Evolutionary conservation across 2,113 vertebrate species (phyloP).

Genomic region (Hemichromis elongatus): DNA sequence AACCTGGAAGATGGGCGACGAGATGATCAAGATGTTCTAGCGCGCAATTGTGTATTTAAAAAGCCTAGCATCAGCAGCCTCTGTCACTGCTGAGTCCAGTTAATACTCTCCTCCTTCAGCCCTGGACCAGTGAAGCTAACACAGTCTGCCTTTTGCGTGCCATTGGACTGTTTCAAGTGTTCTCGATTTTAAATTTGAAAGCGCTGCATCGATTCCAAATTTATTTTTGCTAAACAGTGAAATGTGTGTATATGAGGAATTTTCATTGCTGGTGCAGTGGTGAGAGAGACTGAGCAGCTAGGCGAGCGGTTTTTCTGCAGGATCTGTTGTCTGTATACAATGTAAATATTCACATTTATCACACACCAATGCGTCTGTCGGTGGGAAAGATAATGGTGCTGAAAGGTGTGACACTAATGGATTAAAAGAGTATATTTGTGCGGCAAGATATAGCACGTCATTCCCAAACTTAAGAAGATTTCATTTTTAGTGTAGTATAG

Average conservation of each 20-base stretch:
- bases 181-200: background rate
- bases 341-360: slow-evolving; percentile 49
- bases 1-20: background rate
- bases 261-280: background rate
- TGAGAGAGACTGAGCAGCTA: background rate
- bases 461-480: background rate
- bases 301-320: background rate
- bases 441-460: background rate
- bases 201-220: background rate
- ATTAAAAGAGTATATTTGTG: background rate
- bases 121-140: background rate
- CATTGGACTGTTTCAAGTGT: background rate
- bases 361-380: background rate
- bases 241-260: slow-evolving; percentile 61
- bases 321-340: background rate
- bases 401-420: background rate
- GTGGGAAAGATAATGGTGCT: slow-evolving; percentile 8
- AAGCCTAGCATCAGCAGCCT: background rate
- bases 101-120: background rate
- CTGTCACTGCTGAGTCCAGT: slow-evolving; percentile 13
- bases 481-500: background rate
- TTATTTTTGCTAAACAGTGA: slow-evolving; percentile 1
- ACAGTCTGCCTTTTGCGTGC: slow-evolving; percentile 9
- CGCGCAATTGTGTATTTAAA: slow-evolving; percentile 37
- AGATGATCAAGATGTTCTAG: background rate